Evolutionary conservation across 2,888 invertebrate genomes (phyloP), one percentile per base, ranked within the genome.

Genomic region (Resseliella maxima): DNA sequence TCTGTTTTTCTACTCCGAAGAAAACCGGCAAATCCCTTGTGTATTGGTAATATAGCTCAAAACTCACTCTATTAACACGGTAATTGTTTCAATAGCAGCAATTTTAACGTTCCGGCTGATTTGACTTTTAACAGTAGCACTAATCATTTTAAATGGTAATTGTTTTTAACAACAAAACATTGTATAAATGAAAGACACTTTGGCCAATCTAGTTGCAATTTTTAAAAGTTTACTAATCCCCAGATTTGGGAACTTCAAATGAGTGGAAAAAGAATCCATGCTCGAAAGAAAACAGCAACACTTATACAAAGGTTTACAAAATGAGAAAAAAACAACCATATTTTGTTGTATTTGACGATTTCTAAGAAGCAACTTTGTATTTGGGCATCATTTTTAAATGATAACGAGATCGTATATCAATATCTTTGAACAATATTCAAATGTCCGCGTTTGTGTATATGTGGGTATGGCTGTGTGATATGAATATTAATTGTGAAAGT

Each of bases 401-500:
- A 31, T 31, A 31, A 72, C n/a, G 21, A 72, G 31, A 24, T 72
- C 12, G n/a, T 50, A 31, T 59, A n/a, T n/a, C 72, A 35, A 24
- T n/a, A n/a, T n/a, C n/a, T n/a, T n/a, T n/a, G 24, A 59, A 24
- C 72, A 72, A 31, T 72, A 72, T 72, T 31, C 31, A 72, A 21
- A 31, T 31, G 31, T 3, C 5, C n/a, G n/a, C n/a, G n/a, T n/a
- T n/a, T n/a, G n/a, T n/a, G n/a, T n/a, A n/a, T n/a, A n/a, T n/a
- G n/a, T n/a, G n/a, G n/a, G n/a, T n/a, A n/a, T n/a, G 12, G 10
- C 8, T 41, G 24, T 72, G 35, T 72, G 31, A 72, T 72, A 31
- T 72, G 72, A 72, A 72, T 72, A 15, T 27, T 72, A 72, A n/a
- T 35, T 15, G 72, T 72, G 72, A 72, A 72, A 72, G 72, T 72